Evolutionary conservation across 2,797 vertebrate genomes (phyloP), one percentile per base, ranked within the genome.

Genomic region (Chelonia mydas): DNA sequence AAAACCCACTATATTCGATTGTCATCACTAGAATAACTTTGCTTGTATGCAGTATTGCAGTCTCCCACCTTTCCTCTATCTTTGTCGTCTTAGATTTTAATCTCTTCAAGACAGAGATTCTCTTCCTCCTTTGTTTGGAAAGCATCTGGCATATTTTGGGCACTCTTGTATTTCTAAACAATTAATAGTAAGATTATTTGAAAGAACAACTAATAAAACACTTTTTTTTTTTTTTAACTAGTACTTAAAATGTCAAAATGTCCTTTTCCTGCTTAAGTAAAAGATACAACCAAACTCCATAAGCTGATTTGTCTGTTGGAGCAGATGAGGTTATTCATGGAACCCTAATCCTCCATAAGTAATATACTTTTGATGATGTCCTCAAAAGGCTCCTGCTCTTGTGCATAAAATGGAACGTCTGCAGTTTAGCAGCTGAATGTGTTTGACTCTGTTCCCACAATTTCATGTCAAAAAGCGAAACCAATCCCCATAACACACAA

Each of bases 141-240:
- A 61, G 45, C 76, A 49, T 25, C 23, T 78, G 82, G 0, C 47
- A 86, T 57, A 3, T 89, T 89, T 91, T 72, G 78, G 92, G 31
- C 37, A 31, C 15, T 59, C 0, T 45, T 7, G 2, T 0, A 0
- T 55, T 8, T 84, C 37, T 74, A 16, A 81, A 17, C 31, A 17
- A 19, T 37, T 37, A 11, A 3, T 33, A 74, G 59, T 0, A 0
- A 6, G 7, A 13, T 1, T 72, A 2, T 45, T 59, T 93, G 81
- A 47, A 90, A 90, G 65, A n/a, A 28, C 59, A n/a, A 80, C 53
- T 92, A 47, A 57, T 72, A 80, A 84, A 84, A 88, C 25, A 27
- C 50, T 79, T 33, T 33, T 87, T 92, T 68, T 79, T 33, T 33
- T 87, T 92, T 72, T 54, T 51, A 3, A 50, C 85, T 5, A 6